A percentile compares a stretch with the other conserved stretches of the same genome.
Evolutionary conservation across 2,888 invertebrate species (phyloP).

Genomic region (Acrobasis consociella): DNA sequence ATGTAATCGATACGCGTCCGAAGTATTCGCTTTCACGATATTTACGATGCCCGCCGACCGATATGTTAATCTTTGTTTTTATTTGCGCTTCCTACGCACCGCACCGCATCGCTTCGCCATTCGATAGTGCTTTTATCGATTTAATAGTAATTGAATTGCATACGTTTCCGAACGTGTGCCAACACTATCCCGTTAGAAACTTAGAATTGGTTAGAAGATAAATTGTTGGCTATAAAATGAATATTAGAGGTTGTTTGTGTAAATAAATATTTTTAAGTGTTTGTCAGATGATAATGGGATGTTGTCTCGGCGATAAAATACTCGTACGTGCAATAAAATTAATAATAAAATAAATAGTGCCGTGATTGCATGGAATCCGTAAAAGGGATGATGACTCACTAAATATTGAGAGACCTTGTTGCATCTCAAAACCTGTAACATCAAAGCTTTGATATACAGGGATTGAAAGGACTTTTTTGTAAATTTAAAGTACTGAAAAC

Average conservation of each 20-base stretch:
- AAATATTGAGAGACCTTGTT: too few relatives aligned
- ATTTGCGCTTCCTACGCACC: slow-evolving; percentile 54
- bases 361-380: not conserved
- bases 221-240: not conserved
- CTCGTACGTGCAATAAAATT: not conserved
- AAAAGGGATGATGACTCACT: too few relatives aligned
- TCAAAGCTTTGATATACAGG: too few relatives aligned
- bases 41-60: slow-evolving; percentile 51
- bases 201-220: not conserved
- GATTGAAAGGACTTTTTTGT: too few relatives aligned
- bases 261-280: not conserved
- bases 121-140: slow-evolving; percentile 15
- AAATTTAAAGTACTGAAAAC: too few relatives aligned
- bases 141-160: slow-evolving; percentile 19
- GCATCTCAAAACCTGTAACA: too few relatives aligned
- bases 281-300: not conserved
- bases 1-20: slow-evolving; percentile 65
- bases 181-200: not conserved
- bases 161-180: not conserved
- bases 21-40: slow-evolving; percentile 49
- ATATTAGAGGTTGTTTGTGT: not conserved
- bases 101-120: slow-evolving; percentile 6
- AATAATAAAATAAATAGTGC: not conserved
- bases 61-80: slow-evolving; percentile 53
- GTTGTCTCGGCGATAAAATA: not conserved